Evolutionary conservation across 64 coral and sea anemone genomes (phyloP), one percentile per base, ranked within the genome.

Genomic region (Actinia equina): DNA sequence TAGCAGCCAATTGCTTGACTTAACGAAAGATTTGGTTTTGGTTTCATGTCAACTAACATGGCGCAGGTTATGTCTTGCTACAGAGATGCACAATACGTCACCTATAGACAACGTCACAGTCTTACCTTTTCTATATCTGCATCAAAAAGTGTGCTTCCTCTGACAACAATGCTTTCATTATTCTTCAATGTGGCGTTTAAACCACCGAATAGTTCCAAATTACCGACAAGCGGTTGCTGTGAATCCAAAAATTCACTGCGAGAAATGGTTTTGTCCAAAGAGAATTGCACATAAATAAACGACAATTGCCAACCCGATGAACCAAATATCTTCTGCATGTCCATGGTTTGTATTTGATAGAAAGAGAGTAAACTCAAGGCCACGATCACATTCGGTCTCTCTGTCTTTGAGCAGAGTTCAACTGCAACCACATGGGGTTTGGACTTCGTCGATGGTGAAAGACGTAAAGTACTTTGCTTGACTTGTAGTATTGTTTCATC

Each of bases 261-360:
- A 42, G 14, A 74, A 41, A 84, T 84, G 19, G 83, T 59, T 17
- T 67, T 77, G 13, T 44, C 17, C 22, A 17, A 15, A 22, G 82
- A 90, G 83, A 90, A 90, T 54, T 90, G 88, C 18, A 85, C 20
- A 5, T 65, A 82, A 43, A 90, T 9, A 15, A 52, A 62, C 7
- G 61, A 53, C 2, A 85, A 16, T 10, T 77, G 22, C 88, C 88
- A 90, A 1, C 88, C 88, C 5, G 43, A 11, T 27, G 25, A 42
- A 26, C 13, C 63, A 83, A 90, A 83, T n/a, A 58, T 30, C 17
- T 55, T 61, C 43, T 84, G 83, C 52, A 90, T 22, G 25, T 82
- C 61, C 51, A 90, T 84, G 13, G 16, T 55, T 59, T 46, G 20
- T 20, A 90, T 49, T 12, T 63, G 44, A 23, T 52, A 49, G 53